Evolutionary conservation across 1,140 invertebrate species (phyloP).

Genomic region (Triops longicaudatus): DNA sequence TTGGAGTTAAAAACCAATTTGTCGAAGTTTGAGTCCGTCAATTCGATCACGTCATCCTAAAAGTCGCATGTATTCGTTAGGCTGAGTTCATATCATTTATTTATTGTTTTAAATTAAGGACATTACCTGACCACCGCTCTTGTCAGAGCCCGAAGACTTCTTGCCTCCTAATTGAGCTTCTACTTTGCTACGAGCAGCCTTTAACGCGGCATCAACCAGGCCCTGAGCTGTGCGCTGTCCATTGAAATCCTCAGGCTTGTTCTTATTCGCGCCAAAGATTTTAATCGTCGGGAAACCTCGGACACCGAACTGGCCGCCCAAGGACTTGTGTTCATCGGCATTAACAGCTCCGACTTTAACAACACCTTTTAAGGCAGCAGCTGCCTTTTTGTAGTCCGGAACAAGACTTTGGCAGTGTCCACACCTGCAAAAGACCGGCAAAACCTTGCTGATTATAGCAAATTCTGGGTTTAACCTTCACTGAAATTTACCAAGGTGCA

Average conservation of each 20-base stretch:
- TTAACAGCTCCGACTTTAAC: slow-evolving; percentile 90
- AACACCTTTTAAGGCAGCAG: slow-evolving; percentile 79
- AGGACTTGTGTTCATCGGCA: slow-evolving; percentile 76
- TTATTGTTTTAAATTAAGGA: background rate
- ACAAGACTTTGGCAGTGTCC: slow-evolving; percentile 68
- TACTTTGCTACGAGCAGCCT: slow-evolving; percentile 59
- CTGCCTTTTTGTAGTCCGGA: slow-evolving; percentile 81
- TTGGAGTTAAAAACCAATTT: slow-evolving; percentile 79
- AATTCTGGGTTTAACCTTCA: slow-evolving; percentile 47
- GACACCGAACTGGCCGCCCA: slow-evolving; percentile 72
- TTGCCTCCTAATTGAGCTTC: slow-evolving; percentile 51
- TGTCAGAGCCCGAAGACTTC: slow-evolving; percentile 34
- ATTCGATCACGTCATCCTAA: slow-evolving; percentile 65
- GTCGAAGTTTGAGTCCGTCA: slow-evolving; percentile 93
- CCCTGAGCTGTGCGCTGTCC: slow-evolving; percentile 75
- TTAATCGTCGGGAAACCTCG: slow-evolving; percentile 94
- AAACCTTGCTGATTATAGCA: background rate
- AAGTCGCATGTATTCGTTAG: no score
- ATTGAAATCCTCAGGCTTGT: slow-evolving; percentile 76
- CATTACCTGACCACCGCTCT: background rate
- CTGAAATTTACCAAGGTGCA: slow-evolving; percentile 62
- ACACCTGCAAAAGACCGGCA: slow-evolving; percentile 20
- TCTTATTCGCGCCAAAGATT: slow-evolving; percentile 81
- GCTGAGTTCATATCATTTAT: no score
- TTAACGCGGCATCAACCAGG: slow-evolving; percentile 73